A percentile compares a stretch with the other conserved stretches of the same genome.
Conservation (phyloP, 2,113 vertebrate species). For the Fregetta grallaria region DNA sequence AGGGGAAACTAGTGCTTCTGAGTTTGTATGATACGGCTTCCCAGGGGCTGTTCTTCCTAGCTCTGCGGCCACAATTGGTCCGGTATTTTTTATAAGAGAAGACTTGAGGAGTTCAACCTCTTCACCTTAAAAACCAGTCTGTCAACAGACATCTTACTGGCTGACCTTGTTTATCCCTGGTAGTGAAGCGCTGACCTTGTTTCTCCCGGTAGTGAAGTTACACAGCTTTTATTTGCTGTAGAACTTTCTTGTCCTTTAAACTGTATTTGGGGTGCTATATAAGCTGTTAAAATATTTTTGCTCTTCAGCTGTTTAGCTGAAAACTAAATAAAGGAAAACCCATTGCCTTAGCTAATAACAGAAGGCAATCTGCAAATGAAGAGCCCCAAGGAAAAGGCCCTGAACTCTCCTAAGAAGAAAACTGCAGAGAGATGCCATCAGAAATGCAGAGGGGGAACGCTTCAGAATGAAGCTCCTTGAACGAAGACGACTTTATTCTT, state of each 20-base stretch:
- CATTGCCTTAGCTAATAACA: background rate
- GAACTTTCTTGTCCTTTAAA: background rate
- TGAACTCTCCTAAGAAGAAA: background rate
- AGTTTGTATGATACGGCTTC: background rate
- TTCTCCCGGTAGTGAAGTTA: background rate
- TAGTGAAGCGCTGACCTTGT: background rate
- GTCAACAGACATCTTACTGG: background rate
- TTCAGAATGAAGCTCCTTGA: background rate
- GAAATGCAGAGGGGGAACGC: background rate
- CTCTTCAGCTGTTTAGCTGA: background rate
- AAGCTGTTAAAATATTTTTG: background rate
- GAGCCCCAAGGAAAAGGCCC: background rate
- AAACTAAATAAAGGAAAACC: background rate
- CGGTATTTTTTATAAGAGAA: background rate
- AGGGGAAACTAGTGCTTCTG: background rate
- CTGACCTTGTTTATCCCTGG: background rate
- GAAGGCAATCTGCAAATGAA: background rate
- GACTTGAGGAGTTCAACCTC: background rate
- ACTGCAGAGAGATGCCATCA: background rate
- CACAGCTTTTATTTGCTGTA: background rate
- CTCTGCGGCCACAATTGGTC: background rate
- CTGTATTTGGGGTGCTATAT: background rate
- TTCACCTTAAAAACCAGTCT: background rate
- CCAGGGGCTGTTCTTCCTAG: background rate
- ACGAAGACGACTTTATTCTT: background rate